Conservation (phyloP, 2,888 invertebrate genomes). For the Sinopyrophorus schimmeli region DNA sequence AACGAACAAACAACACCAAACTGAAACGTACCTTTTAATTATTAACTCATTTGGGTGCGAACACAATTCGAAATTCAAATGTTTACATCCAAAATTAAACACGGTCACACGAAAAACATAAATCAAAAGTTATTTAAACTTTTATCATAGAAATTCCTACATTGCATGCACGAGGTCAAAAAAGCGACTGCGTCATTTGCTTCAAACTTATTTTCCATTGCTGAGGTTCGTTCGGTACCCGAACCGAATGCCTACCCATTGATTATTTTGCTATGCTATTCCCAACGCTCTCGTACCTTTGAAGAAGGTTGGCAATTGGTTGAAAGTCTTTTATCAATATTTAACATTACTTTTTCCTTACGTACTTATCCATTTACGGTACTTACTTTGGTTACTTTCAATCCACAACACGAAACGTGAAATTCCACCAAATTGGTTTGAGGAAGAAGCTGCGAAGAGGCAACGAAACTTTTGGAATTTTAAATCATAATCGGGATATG, state of each 20-base stretch:
- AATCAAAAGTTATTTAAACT: conserved; percentile 7
- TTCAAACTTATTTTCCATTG: conserved; percentile 17
- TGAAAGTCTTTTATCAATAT: no score
- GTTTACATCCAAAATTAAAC: conserved; percentile 3
- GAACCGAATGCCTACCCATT: conserved; percentile 1
- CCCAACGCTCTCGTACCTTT: no score
- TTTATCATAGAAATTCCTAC: conserved; percentile 21
- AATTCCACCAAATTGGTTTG: no score
- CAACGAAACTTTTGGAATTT: no score
- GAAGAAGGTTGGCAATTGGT: no score
- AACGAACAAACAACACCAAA: conserved; percentile 24
- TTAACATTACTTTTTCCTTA: no score
- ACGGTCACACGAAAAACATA: conserved; percentile 16
- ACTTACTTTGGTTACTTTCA: no score
- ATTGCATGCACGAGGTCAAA: conserved; percentile 17
- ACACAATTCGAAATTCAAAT: not conserved
- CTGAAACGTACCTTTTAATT: conserved; percentile 6
- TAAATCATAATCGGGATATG: no score
- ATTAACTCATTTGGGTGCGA: conserved; percentile 4
- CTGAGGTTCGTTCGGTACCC: conserved; percentile 16
- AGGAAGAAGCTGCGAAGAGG: no score
- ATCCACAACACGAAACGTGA: no score
- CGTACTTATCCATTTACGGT: no score
- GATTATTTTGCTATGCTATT: no score
- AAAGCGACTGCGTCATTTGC: conserved; percentile 30